Evolutionary conservation across 2,797 vertebrate species (phyloP).

Genomic region (Carcharodon carcharias): DNA sequence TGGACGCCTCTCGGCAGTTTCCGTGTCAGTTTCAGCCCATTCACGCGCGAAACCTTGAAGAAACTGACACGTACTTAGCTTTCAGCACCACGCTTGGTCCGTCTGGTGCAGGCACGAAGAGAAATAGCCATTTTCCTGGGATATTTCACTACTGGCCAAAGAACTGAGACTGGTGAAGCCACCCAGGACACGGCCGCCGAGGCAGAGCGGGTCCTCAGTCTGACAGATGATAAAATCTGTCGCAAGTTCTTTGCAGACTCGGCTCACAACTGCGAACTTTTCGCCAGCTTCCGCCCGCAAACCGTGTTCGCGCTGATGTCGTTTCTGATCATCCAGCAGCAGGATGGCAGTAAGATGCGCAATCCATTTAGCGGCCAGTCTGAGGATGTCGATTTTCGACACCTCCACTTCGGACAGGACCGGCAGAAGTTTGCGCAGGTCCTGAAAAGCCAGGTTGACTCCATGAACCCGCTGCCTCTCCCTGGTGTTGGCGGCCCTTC

Average conservation of each 20-base stretch:
- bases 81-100: conserved; percentile 22
- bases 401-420: conserved; percentile 11
- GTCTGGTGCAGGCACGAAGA: not conserved
- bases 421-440: conserved; percentile 59
- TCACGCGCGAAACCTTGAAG: not conserved
- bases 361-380: conserved; percentile 36
- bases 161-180: not conserved
- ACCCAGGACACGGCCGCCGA: not conserved
- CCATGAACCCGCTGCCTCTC: conserved; percentile 91
- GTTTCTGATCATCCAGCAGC: conserved; percentile 23
- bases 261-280: not conserved
- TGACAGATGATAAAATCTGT: conserved; percentile 27
- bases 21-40: not conserved
- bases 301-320: not conserved
- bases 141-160: not conserved
- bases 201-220: not conserved
- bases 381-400: conserved; percentile 35
- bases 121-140: not conserved
- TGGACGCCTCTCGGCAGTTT: not conserved
- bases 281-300: not conserved
- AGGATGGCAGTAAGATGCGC: conserved; percentile 31
- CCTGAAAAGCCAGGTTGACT: conserved; percentile 91
- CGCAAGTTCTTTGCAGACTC: conserved; percentile 7
- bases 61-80: not conserved
- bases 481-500: conserved; percentile 86